phyloP scores from a whole-genome alignment of 1,140 invertebrate species.

The Daktulosphaira vitifoliae region DNA sequence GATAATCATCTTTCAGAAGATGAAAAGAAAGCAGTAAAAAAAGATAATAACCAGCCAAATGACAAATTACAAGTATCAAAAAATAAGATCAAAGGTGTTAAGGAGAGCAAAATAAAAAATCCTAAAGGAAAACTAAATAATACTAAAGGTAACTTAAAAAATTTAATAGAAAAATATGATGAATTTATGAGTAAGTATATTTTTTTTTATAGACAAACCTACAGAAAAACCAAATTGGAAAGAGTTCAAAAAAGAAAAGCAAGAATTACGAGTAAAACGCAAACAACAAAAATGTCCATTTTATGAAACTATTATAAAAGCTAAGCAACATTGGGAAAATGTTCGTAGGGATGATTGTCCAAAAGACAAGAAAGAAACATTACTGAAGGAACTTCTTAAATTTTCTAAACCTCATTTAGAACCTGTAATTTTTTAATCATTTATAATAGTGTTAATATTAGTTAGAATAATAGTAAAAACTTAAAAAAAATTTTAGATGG shows the following conservation, averaged over 20 bases:
- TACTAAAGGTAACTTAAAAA: neutral
- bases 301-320: conserved; percentile 59
- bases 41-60: neutral
- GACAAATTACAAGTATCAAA: neutral
- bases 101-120: too few species aligned
- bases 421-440: conserved; percentile 44
- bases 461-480: neutral
- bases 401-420: conserved; percentile 60
- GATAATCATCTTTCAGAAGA: neutral
- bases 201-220: conserved; percentile 5
- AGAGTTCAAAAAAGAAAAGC: conserved; percentile 63
- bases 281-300: conserved; percentile 50
- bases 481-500: conserved; percentile 50
- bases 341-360: conserved; percentile 54
- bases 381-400: conserved; percentile 61
- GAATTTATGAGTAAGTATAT: too few species aligned
- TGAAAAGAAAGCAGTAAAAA: neutral
- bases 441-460: too few species aligned
- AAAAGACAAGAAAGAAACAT: conserved; percentile 53
- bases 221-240: conserved; percentile 59
- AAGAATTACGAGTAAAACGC: conserved; percentile 54
- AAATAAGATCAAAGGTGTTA: neutral
- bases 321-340: conserved; percentile 70
- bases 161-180: too few species aligned
- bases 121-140: conserved; percentile 1